Evolutionary conservation across 1,140 invertebrate genomes (phyloP).

Genomic region (Tribolium castaneum): DNA sequence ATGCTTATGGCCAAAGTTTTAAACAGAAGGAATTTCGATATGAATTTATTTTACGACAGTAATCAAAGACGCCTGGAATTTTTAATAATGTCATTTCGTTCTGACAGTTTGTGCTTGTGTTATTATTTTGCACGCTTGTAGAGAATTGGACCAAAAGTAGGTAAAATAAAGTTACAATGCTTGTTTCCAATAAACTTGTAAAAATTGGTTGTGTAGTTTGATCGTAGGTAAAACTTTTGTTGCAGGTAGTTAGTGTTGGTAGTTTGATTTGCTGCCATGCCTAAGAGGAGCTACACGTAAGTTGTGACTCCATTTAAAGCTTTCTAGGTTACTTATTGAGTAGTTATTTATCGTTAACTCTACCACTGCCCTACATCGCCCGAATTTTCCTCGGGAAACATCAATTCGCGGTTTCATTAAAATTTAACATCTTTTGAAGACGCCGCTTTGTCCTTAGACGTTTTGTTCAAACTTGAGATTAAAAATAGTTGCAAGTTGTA

Average conservation of each 20-base stretch:
- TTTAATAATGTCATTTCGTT: slow-evolving; percentile 1
- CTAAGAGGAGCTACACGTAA: slow-evolving; percentile 25
- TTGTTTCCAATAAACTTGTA: too few relatives aligned
- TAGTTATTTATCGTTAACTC: not conserved
- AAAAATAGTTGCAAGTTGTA: not conserved
- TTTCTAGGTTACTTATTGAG: not conserved
- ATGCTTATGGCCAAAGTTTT: not conserved
- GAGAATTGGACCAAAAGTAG: not conserved
- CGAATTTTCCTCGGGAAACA: not conserved
- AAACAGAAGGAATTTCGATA: not conserved
- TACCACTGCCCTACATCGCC: not conserved
- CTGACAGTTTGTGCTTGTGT: slow-evolving; percentile 1
- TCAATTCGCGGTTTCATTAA: not conserved
- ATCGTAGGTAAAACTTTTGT: not conserved
- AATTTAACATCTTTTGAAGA: not conserved
- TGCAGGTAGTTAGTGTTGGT: slow-evolving; percentile 17
- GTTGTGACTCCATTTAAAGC: not conserved
- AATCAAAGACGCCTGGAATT: not conserved
- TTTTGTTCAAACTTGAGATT: slow-evolving; percentile 3
- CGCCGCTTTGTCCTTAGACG: not conserved
- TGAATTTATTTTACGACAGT: not conserved
- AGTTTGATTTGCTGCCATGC: slow-evolving; percentile 17
- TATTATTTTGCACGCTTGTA: not conserved
- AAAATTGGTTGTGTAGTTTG: not conserved
- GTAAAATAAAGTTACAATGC: not conserved